A percentile compares a stretch with the other conserved stretches of the same genome.
Conservation (phyloP, 2,113 vertebrate genomes). For the Sprattus sprattus region DNA sequence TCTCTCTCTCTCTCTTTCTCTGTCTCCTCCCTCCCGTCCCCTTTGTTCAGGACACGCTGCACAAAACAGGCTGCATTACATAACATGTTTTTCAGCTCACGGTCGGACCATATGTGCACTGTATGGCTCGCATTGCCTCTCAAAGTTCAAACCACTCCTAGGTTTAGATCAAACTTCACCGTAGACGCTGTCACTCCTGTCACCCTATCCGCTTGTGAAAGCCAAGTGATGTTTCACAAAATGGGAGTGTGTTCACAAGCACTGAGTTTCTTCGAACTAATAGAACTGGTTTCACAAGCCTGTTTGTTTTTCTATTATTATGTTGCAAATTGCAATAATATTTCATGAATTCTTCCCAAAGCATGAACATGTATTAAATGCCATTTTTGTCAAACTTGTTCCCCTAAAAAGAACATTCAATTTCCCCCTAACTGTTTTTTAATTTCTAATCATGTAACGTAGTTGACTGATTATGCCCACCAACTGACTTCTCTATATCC, state of each 20-base stretch:
- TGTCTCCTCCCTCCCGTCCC: slow-evolving; percentile 34
- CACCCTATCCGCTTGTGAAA: neutral
- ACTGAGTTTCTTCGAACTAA: neutral
- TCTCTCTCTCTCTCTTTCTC: slow-evolving; percentile 35
- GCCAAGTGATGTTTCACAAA: neutral
- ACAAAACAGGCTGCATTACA: slow-evolving; percentile 51
- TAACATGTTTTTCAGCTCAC: slow-evolving; percentile 67
- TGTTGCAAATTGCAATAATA: neutral
- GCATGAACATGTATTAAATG: too few species aligned
- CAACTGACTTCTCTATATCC: neutral
- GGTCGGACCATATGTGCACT: slow-evolving; percentile 24
- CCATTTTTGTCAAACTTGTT: too few species aligned
- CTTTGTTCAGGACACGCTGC: slow-evolving; percentile 57
- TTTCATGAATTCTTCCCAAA: neutral
- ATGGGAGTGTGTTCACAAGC: neutral
- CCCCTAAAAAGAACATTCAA: too few species aligned
- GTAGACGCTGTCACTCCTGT: slow-evolving; percentile 1
- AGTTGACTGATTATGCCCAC: too few species aligned
- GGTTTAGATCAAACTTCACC: slow-evolving; percentile 5
- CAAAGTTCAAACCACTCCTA: slow-evolving; percentile 51
- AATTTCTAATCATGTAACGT: neutral
- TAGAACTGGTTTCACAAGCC: neutral
- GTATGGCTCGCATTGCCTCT: slow-evolving; percentile 37
- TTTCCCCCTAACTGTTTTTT: neutral
- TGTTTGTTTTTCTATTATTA: neutral